These are phyloP conservation scores for Hedya salicella DNA, from an alignment of 2,888 invertebrate species.

Conservation along the genomic window DNA sequence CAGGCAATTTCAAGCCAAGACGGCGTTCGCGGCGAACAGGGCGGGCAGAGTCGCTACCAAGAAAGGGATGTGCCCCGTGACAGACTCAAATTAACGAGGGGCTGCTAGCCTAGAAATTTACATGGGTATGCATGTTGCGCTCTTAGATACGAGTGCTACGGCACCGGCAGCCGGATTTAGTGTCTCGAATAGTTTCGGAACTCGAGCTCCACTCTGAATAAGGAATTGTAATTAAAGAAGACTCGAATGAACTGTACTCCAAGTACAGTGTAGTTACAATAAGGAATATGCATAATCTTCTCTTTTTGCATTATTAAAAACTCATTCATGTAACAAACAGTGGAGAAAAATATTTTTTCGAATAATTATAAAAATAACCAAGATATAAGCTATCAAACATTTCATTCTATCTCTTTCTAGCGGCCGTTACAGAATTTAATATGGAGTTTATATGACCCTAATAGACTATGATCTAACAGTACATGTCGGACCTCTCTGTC, in stretches of 20 bases:
- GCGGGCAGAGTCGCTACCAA: constrained; percentile 62
- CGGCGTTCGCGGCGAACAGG: constrained; percentile 59
- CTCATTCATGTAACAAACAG: no score
- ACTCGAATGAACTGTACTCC: constrained; percentile 63
- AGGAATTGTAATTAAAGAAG: constrained; percentile 75
- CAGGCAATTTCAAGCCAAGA: constrained; percentile 63
- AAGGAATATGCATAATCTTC: no score
- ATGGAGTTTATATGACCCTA: no score
- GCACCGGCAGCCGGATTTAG: constrained; percentile 74
- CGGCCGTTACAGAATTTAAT: no score
- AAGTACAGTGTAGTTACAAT: constrained; percentile 49
- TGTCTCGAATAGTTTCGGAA: constrained; percentile 76
- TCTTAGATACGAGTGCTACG: constrained; percentile 61
- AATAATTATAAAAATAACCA: no score
- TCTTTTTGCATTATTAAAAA: no score
- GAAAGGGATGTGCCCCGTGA: constrained; percentile 80
- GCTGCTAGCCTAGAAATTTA: constrained; percentile 72
- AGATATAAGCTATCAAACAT: no score
- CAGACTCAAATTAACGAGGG: constrained; percentile 78
- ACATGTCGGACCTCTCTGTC: no score
- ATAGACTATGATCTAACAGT: no score
- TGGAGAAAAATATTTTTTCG: no score
- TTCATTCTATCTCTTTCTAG: no score
- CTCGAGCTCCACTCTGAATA: constrained; percentile 57
- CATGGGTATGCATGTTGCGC: constrained; percentile 81